Percentiles rank a stretch among this genome's conserved stretches.
These are phyloP conservation scores for Todiramphus chloris DNA, from an alignment of 2,113 vertebrate species.

Conservation along the genomic window DNA sequence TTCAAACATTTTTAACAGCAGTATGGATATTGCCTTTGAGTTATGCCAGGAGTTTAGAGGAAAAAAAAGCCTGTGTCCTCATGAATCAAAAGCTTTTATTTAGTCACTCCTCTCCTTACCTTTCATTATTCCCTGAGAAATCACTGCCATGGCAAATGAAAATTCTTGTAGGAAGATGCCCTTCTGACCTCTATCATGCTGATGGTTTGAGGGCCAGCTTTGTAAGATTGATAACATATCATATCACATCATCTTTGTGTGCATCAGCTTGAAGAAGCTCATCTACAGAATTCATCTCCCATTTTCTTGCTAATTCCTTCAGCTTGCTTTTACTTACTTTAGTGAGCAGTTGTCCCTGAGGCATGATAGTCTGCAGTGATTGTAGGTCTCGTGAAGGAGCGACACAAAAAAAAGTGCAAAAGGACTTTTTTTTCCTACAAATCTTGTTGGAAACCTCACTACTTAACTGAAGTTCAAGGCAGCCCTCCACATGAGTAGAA, in stretches of 20 bases:
- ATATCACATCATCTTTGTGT: background rate
- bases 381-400: background rate
- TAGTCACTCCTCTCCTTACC: background rate
- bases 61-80: background rate
- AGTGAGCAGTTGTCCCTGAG: background rate
- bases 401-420: background rate
- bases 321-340: background rate
- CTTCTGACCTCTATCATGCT: background rate
- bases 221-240: background rate
- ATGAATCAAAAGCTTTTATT: background rate
- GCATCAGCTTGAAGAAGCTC: background rate
- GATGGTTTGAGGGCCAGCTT: background rate
- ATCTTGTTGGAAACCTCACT: background rate
- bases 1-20: background rate
- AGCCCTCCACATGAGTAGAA: background rate
- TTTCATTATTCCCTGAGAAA: background rate
- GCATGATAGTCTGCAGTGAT: background rate
- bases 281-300: background rate
- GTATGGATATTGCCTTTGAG: background rate
- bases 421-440: background rate
- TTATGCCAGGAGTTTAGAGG: background rate
- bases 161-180: background rate
- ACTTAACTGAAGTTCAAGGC: background rate
- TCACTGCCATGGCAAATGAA: background rate
- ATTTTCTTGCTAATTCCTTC: background rate